phyloP scores from a whole-genome alignment of 2,888 invertebrate species.

The Tinea pellionella region DNA sequence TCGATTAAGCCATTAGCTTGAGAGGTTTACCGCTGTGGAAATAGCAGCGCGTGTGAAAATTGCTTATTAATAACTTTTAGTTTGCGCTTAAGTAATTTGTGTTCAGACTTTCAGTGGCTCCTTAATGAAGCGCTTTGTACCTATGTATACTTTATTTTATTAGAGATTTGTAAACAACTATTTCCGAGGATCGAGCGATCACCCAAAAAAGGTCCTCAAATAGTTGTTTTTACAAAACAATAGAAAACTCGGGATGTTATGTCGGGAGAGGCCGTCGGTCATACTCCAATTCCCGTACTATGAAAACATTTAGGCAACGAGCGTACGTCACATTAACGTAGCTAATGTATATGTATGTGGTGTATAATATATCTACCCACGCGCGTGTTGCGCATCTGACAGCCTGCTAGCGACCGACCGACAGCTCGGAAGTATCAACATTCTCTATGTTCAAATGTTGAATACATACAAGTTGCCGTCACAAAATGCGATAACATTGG shows the following conservation, averaged over 20 bases:
- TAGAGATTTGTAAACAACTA: no score
- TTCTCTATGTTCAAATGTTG: slow-evolving; percentile 3
- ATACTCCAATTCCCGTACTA: not conserved
- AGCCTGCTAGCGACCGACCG: not conserved
- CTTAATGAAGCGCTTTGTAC: not conserved
- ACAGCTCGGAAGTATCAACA: not conserved
- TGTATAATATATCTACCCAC: not conserved
- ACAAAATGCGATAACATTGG: not conserved
- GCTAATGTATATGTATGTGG: not conserved
- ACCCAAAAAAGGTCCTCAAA: no score
- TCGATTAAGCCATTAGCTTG: not conserved
- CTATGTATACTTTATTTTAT: not conserved
- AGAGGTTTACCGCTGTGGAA: not conserved
- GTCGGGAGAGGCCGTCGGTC: not conserved
- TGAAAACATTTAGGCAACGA: slow-evolving; percentile 41
- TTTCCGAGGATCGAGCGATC: no score
- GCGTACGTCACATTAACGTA: slow-evolving; percentile 33
- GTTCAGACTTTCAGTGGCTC: not conserved
- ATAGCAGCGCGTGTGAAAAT: not conserved
- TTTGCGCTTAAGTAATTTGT: not conserved
- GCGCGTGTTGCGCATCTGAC: not conserved
- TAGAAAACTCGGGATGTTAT: not conserved
- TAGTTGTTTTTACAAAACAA: no score
- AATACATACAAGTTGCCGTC: slow-evolving; percentile 2
- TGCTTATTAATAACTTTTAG: not conserved